Conservation (phyloP, 2,113 vertebrate species). For the Vidua macroura region DNA sequence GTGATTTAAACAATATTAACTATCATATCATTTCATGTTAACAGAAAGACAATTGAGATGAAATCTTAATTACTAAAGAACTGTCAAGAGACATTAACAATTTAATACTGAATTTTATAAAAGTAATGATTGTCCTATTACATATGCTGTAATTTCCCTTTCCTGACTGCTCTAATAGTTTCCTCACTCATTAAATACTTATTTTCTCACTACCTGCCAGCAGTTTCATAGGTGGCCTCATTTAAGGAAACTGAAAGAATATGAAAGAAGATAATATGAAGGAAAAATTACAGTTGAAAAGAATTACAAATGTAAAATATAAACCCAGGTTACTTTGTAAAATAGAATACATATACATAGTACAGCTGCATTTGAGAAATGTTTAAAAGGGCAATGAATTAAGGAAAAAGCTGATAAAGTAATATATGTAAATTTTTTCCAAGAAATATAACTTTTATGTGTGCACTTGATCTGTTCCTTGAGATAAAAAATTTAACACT, state of each 20-base stretch:
- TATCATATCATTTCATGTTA: constrained; percentile 32
- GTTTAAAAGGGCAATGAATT: not conserved
- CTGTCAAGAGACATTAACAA: constrained; percentile 45
- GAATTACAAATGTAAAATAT: not conserved
- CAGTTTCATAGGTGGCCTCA: not conserved
- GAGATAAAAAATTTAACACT: not conserved
- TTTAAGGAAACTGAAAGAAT: not conserved
- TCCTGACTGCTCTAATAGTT: constrained; percentile 21
- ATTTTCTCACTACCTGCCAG: constrained; percentile 29
- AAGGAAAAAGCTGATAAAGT: not conserved
- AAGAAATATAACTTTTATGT: not conserved
- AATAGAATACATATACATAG: rapidly evolving
- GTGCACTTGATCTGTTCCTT: not conserved
- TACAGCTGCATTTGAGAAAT: not conserved
- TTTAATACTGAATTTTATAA: constrained; percentile 31
- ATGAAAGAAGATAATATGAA: not conserved
- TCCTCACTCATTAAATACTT: constrained; percentile 19
- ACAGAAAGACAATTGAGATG: constrained; percentile 45
- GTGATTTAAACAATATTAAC: constrained; percentile 53
- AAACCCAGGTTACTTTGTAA: not conserved
- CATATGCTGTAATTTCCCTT: constrained; percentile 33
- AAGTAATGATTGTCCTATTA: constrained; percentile 45
- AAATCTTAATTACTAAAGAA: constrained; percentile 50
- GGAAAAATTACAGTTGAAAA: not conserved
- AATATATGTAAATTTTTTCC: not conserved